Evolutionary conservation across 2,888 invertebrate species (phyloP), one percentile per base, ranked within the genome.

Genomic region (Rhorus exstirpatorius): DNA sequence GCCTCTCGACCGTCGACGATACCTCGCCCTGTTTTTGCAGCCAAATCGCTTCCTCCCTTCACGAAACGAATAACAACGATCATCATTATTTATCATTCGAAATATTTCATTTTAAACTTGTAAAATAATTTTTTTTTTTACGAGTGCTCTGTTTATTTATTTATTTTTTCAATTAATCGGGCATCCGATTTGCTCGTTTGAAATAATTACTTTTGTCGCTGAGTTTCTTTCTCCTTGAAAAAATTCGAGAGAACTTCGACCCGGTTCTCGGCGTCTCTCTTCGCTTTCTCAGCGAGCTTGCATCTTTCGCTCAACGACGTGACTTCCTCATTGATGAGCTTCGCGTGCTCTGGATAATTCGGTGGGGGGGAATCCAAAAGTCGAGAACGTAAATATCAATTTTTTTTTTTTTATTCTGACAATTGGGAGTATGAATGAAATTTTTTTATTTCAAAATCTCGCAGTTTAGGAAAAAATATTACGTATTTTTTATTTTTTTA

Each of bases 221-320:
- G 97, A 12, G 96, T 94, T 93, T 98, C 98, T 88, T 97, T 96
- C 85, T 98, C 97, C 89, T 98, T 97, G 93, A 98, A 98, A 93
- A 98, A 98, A 90, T 96, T 96, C 0, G 97, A 96, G 49, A 98
- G 94, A 0, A 98, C 98, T 90, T 97, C 97, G 1, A 98, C 94
- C 87, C 97, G 95, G 0, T 97, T 98, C 87, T 96, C 94, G 0
- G 97, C 96, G 91, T 98, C 98, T 88, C 94, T 94, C 88, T 95
- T 96, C 77, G 96, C 96, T 84, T 95, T 95, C 88, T 96, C 96
- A 0, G 96, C 95, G 85, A 95, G 93, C 88, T 95, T 94, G 87
- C 94, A 95, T 86, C 95, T 95, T 80, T 94, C 94, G 81, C 94
- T 94, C 14, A 96, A 91, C 63, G 93, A 93, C 53, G 93, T 92